phyloP scores from a whole-genome alignment of 23 tunicate genomes.

The Ascidia mentula region DNA sequence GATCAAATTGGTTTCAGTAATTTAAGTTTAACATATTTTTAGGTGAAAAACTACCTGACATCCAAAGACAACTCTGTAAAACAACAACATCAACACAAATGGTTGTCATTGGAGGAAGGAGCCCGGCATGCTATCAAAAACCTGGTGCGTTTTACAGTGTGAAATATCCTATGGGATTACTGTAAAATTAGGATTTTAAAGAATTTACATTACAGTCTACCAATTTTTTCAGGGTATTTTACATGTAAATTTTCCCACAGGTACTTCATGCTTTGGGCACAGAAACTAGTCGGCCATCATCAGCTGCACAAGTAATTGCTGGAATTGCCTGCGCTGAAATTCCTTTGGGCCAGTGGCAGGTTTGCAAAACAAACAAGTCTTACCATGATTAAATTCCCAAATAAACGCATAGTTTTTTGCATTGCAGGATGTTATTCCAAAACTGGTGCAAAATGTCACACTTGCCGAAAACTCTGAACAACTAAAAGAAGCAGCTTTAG shows the following conservation, averaged over 20 bases:
- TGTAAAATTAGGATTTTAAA: background rate
- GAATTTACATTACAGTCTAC: background rate
- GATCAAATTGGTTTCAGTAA: too few species aligned
- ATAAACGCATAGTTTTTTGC: background rate
- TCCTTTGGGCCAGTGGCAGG: constrained; percentile 77
- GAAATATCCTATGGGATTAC: background rate
- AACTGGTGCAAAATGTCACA: constrained; percentile 70
- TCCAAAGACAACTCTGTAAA: constrained; percentile 77
- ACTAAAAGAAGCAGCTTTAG: constrained; percentile 93
- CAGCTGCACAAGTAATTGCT: constrained; percentile 98
- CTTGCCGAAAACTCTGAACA: constrained; percentile 34
- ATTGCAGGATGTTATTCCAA: constrained; percentile 54
- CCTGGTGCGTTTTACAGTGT: constrained; percentile 43
- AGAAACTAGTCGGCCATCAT: constrained; percentile 82
- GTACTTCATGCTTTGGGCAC: constrained; percentile 81
- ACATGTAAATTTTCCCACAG: constrained; percentile 20
- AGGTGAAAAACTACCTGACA: constrained; percentile 89
- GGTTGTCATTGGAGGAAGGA: constrained; percentile 69
- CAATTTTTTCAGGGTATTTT: background rate
- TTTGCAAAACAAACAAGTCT: background rate
- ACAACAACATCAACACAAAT: constrained; percentile 74
- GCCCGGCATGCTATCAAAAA: constrained; percentile 53
- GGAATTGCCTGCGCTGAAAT: constrained; percentile 96
- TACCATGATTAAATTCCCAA: background rate
- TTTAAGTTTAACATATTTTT: too few species aligned